phyloP scores from a whole-genome alignment of 53 echinoderm and acorn worm genomes.

The Echinometra lucunter region DNA sequence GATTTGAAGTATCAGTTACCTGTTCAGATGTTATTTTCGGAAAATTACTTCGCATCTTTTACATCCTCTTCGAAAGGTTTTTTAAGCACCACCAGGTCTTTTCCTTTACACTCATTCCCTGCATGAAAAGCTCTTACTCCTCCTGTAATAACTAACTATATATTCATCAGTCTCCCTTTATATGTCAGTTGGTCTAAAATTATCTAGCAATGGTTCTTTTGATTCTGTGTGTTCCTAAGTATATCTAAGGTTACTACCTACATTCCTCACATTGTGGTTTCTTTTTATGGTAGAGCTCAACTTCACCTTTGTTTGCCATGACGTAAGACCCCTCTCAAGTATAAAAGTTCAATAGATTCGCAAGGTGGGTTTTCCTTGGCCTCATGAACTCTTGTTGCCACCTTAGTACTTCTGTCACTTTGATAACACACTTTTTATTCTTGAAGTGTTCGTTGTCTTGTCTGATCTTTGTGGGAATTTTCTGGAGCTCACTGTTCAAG shows the following conservation, averaged over 20 bases:
- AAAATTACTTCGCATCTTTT: too few species aligned
- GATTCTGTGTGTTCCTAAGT: not conserved
- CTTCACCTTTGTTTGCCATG: conserved; percentile 26
- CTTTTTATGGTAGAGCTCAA: not conserved
- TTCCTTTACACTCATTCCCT: too few species aligned
- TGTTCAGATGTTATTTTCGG: too few species aligned
- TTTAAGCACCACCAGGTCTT: too few species aligned
- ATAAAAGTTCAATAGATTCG: not conserved
- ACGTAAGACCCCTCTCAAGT: not conserved
- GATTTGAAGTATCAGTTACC: too few species aligned
- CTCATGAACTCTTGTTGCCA: conserved; percentile 23
- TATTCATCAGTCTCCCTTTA: not conserved
- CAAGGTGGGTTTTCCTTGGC: not conserved
- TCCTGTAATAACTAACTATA: not conserved
- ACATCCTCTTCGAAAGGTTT: too few species aligned
- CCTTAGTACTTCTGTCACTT: too few species aligned
- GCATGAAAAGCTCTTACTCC: not conserved
- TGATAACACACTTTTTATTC: too few species aligned
- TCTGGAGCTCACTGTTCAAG: too few species aligned
- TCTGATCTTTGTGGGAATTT: too few species aligned
- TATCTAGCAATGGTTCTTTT: not conserved
- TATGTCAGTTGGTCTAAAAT: not conserved
- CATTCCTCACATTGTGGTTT: conserved; percentile 21
- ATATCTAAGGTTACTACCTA: not conserved
- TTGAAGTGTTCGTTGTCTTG: too few species aligned